phyloP scores from a whole-genome alignment of 2,113 vertebrate species.

The Eidolon helvum region DNA sequence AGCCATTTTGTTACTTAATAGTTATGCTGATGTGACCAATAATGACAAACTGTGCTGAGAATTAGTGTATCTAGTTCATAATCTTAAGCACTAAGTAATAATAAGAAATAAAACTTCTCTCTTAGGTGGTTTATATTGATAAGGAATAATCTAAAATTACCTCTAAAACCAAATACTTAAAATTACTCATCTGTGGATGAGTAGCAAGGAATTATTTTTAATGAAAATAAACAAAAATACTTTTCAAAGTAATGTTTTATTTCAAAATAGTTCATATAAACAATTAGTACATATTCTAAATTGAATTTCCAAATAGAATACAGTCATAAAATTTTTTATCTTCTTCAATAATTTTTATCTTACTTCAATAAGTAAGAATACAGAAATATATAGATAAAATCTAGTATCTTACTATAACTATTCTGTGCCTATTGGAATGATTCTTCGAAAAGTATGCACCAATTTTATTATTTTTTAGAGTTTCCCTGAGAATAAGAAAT shows the following conservation, averaged over 20 bases:
- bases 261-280: neutral
- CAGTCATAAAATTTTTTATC: neutral
- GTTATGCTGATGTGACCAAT: constrained; percentile 66
- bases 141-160: constrained; percentile 27
- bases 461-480: neutral
- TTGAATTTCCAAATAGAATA: neutral
- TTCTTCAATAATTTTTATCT: neutral
- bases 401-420: neutral
- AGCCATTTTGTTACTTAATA: constrained; percentile 72
- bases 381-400: neutral
- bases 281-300: neutral
- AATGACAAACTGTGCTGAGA: constrained; percentile 63
- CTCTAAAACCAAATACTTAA: neutral
- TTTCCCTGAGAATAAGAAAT: neutral
- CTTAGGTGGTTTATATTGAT: constrained; percentile 31
- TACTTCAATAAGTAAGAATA: neutral
- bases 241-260: neutral
- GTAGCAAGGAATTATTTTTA: neutral
- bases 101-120: constrained; percentile 49
- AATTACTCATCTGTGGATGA: neutral
- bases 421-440: neutral
- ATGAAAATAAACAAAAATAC: neutral
- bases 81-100: constrained; percentile 56
- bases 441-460: neutral
- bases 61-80: constrained; percentile 21